Percentiles rank a stretch among this genome's conserved stretches.
Conservation (phyloP, 2,113 vertebrate genomes). For the Notothenia coriiceps region DNA sequence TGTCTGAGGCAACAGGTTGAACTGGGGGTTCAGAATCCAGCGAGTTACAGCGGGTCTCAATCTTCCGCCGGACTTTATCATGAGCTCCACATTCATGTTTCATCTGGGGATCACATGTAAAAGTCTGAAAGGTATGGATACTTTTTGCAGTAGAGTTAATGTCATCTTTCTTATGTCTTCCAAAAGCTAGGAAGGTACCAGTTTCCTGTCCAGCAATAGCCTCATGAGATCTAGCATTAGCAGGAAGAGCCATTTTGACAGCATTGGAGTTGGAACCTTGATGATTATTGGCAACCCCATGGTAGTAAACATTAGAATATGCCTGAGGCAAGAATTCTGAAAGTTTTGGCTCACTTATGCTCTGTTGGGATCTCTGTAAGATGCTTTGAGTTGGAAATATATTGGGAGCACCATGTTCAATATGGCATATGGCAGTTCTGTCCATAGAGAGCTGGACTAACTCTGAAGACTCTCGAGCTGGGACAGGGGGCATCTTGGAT, state of each 20-base stretch:
- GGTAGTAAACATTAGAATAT: slow-evolving; percentile 73
- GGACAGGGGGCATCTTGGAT: slow-evolving; percentile 60
- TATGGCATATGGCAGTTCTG: slow-evolving; percentile 34
- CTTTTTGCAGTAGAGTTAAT: slow-evolving; percentile 84
- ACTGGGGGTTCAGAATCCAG: slow-evolving; percentile 68
- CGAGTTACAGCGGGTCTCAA: slow-evolving; percentile 71
- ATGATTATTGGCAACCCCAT: slow-evolving; percentile 62
- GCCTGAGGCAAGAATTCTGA: slow-evolving; percentile 72
- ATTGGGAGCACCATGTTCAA: slow-evolving; percentile 68
- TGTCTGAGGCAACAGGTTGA: slow-evolving; percentile 69
- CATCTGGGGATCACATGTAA: slow-evolving; percentile 67
- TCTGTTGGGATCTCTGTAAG: slow-evolving; percentile 74
- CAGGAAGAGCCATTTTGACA: slow-evolving; percentile 83
- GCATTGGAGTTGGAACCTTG: slow-evolving; percentile 83
- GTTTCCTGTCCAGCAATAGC: slow-evolving; percentile 85
- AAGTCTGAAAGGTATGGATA: slow-evolving; percentile 75
- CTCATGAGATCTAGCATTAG: slow-evolving; percentile 87
- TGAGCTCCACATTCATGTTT: slow-evolving; percentile 42
- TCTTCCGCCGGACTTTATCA: slow-evolving; percentile 66
- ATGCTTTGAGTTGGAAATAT: slow-evolving; percentile 74
- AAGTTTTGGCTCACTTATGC: slow-evolving; percentile 80
- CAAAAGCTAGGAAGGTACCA: slow-evolving; percentile 86
- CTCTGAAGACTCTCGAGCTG: slow-evolving; percentile 58
- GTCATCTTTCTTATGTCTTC: slow-evolving; percentile 89
- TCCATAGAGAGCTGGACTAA: slow-evolving; percentile 41